A percentile compares a stretch with the other conserved stretches of the same genome.
Conservation (phyloP, 2,888 invertebrate species). For the Mylabris sibirica region DNA sequence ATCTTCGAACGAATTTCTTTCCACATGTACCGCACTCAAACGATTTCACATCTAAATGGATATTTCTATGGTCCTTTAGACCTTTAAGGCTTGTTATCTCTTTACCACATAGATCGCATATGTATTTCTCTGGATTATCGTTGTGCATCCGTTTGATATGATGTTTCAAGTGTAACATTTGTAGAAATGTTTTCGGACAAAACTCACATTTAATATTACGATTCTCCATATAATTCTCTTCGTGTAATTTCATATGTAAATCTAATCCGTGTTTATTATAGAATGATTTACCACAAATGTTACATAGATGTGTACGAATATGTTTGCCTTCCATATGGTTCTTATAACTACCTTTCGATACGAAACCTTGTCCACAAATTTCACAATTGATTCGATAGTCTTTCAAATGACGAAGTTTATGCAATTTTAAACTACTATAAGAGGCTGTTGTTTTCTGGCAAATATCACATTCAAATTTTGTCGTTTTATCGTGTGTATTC, state of each 20-base stretch:
- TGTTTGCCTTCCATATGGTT: constrained; percentile 50
- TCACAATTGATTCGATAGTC: constrained; percentile 14
- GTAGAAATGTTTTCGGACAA: constrained; percentile 50
- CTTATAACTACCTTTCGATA: constrained; percentile 47
- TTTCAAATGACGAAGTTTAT: constrained; percentile 63
- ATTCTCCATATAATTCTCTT: constrained; percentile 38
- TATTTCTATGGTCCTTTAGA: constrained; percentile 49
- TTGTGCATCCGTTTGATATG: constrained; percentile 47
- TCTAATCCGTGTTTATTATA: constrained; percentile 47
- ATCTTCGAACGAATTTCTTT: constrained; percentile 58
- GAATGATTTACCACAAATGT: constrained; percentile 47
- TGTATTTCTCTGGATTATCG: constrained; percentile 41
- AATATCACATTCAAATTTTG: constrained; percentile 59
- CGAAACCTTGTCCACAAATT: constrained; percentile 16
- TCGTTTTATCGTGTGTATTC: constrained; percentile 28
- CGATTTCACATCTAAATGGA: constrained; percentile 53
- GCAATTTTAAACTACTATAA: constrained; percentile 57
- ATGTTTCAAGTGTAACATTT: constrained; percentile 46
- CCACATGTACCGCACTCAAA: constrained; percentile 62
- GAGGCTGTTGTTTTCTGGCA: constrained; percentile 61
- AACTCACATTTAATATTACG: constrained; percentile 54
- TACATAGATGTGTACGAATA: constrained; percentile 47
- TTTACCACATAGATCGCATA: constrained; percentile 50
- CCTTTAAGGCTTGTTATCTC: constrained; percentile 48
- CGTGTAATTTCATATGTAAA: constrained; percentile 48